Conservation (phyloP, 1,140 invertebrate species). For the Teleopsis dalmanni region DNA sequence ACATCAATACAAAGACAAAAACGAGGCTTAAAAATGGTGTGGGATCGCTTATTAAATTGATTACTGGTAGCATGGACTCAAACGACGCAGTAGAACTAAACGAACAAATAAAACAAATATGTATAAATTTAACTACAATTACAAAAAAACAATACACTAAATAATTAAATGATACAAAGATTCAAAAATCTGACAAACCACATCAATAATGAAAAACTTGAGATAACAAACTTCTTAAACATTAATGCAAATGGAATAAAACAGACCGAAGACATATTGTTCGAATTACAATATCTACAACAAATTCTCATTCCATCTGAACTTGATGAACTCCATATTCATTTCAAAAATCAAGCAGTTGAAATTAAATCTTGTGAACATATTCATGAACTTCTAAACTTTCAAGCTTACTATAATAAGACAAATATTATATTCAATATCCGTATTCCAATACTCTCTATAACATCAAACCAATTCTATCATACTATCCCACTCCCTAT, state of each 20-base stretch:
- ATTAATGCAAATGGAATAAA: not conserved
- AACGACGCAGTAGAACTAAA: slow-evolving; percentile 4
- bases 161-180: slow-evolving; percentile 4
- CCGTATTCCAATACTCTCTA: not conserved
- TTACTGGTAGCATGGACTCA: slow-evolving; percentile 4
- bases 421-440: slow-evolving; percentile 9
- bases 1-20: not conserved
- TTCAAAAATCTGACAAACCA: slow-evolving; percentile 2
- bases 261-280: not conserved
- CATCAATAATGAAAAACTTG: slow-evolving; percentile 3
- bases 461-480: not conserved
- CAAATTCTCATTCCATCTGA: not conserved
- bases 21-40: not conserved
- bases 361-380: not conserved
- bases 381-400: not conserved
- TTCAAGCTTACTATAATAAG: slow-evolving; percentile 9
- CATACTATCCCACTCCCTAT: slow-evolving; percentile 3
- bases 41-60: slow-evolving; percentile 1
- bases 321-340: not conserved
- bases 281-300: slow-evolving; percentile 4
- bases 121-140: not conserved
- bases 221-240: not conserved
- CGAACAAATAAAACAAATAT: not conserved
- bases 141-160: not conserved
- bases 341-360: not conserved